phyloP scores from a whole-genome alignment of 1,140 invertebrate species.

The Bemisia tabaci region DNA sequence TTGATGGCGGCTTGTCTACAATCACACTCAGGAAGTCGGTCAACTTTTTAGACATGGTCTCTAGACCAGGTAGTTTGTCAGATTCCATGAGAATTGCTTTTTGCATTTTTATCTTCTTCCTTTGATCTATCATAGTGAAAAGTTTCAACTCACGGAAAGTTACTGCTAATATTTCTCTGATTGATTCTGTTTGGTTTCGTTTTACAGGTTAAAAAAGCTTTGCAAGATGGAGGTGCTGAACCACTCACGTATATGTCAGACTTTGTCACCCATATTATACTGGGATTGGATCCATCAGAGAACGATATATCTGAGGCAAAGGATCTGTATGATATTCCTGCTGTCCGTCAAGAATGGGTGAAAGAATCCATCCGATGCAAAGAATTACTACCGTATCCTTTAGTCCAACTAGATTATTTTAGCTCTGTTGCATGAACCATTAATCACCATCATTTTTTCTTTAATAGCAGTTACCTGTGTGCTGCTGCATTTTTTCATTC shows the following conservation, averaged over 20 bases:
- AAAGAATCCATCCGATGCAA: constrained; percentile 50
- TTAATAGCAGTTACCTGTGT: constrained; percentile 21
- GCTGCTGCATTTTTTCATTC: too few relatives aligned
- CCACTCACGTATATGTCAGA: constrained; percentile 69
- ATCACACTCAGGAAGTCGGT: neutral
- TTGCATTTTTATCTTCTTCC: neutral
- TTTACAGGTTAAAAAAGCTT: constrained; percentile 55
- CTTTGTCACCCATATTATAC: constrained; percentile 77
- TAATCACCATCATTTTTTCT: too few relatives aligned
- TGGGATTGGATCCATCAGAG: constrained; percentile 61
- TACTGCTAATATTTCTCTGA: neutral
- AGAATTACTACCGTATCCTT: constrained; percentile 56
- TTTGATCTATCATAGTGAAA: neutral
- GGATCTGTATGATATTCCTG: constrained; percentile 81
- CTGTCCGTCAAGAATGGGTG: constrained; percentile 74
- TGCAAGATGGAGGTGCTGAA: constrained; percentile 71
- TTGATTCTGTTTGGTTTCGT: constrained; percentile 10
- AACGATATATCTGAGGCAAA: constrained; percentile 68
- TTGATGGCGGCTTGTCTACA: neutral
- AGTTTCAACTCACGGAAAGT: constrained; percentile 7
- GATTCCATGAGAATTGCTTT: neutral
- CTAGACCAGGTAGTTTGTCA: too few relatives aligned
- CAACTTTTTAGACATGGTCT: too few relatives aligned
- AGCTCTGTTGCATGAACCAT: neutral
- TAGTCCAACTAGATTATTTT: constrained; percentile 20